A percentile compares a stretch with the other conserved stretches of the same genome.
phyloP scores from a whole-genome alignment of 1,140 invertebrate species.

The Formica selysi region DNA sequence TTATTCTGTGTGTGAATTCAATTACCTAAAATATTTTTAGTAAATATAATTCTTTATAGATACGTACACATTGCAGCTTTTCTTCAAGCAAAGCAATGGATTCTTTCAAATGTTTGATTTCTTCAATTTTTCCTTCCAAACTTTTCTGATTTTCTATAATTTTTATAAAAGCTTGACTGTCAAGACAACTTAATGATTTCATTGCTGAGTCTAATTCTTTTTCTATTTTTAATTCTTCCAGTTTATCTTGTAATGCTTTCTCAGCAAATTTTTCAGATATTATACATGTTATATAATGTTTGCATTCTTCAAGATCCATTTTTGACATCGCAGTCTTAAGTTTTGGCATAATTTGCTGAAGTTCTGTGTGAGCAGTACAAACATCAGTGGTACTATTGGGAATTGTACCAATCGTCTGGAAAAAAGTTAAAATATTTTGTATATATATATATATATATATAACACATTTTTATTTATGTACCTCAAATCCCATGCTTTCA shows the following conservation, averaged over 20 bases:
- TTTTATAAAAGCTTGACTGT: neutral
- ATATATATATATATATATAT: neutral
- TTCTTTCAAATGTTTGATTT: slow-evolving; percentile 62
- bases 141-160: neutral
- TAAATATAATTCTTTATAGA: neutral
- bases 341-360: neutral
- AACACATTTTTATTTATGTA: slow-evolving; percentile 79
- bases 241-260: neutral
- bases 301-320: neutral
- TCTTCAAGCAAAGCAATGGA: slow-evolving; percentile 63
- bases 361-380: neutral
- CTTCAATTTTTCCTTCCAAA: slow-evolving; percentile 40
- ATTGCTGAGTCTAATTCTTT: slow-evolving; percentile 34
- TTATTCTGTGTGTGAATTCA: neutral
- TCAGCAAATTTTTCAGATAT: neutral
- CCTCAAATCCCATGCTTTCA: slow-evolving; percentile 65
- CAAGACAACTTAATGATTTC: neutral
- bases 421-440: neutral
- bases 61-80: slow-evolving; percentile 68
- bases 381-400: neutral
- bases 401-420: neutral
- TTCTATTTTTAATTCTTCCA: neutral
- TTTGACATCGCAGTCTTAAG: neutral
- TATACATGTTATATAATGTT: neutral
- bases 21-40: neutral